phyloP scores from a whole-genome alignment of 2,888 invertebrate genomes.

The Hirtodrosophila histrioides region DNA sequence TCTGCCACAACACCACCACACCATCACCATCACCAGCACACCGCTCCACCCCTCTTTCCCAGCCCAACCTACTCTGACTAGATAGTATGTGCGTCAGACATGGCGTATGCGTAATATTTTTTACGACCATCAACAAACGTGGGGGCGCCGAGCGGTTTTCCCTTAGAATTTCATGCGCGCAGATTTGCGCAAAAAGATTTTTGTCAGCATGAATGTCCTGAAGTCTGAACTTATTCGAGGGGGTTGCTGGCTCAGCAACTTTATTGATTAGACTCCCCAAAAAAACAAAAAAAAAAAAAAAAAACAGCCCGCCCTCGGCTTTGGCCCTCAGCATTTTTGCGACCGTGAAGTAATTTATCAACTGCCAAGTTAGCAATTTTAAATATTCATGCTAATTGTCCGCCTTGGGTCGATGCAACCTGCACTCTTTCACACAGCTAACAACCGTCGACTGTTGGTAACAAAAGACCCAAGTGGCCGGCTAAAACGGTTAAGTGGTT shows the following conservation, averaged over 20 bases:
- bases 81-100: conserved; percentile 51
- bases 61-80: conserved; percentile 9
- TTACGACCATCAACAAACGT: conserved; percentile 54
- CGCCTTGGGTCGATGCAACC: conserved; percentile 49
- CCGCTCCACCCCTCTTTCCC: neutral
- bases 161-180: conserved; percentile 42
- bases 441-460: neutral
- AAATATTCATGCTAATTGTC: conserved; percentile 75
- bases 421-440: conserved; percentile 37
- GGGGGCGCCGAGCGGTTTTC: conserved; percentile 9
- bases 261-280: conserved; percentile 52
- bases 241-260: conserved; percentile 51
- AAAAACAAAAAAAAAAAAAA: neutral
- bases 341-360: conserved; percentile 46
- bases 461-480: conserved; percentile 4
- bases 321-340: conserved; percentile 30
- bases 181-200: conserved; percentile 57
- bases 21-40: neutral
- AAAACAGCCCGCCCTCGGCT: neutral
- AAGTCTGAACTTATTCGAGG: conserved; percentile 40
- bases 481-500: neutral
- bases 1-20: conserved; percentile 1
- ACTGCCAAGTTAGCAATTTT: conserved; percentile 64
- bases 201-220: conserved; percentile 58
- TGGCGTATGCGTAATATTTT: conserved; percentile 64